Evolutionary conservation across 2,797 vertebrate species (phyloP), one percentile per base, ranked within the genome.

Genomic region (Botia almorhae): DNA sequence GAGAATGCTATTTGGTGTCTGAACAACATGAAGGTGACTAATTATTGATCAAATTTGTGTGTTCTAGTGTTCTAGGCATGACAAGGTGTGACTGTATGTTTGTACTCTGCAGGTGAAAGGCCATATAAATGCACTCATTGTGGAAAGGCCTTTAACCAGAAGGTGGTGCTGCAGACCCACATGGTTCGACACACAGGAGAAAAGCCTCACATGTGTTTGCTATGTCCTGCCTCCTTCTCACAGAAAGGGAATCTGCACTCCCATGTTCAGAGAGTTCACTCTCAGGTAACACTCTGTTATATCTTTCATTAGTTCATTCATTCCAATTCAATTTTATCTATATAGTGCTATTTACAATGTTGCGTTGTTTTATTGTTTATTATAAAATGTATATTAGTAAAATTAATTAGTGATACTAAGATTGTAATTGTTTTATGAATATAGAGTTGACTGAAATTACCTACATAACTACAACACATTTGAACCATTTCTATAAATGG

Each of bases 161-260:
- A 99, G 93, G 98, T 98, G 91, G 98, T 98, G 58, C 92, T 99
- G 90, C 97, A 99, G 92, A 99, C 97, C 17, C 98, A 99, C 88
- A 98, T 98, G 98, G 95, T 97, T 82, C 95, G 97, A 83, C 98
- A 99, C 87, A 99, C 97, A 0, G 98, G 98, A 17, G 98, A 98
- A 91, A 99, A 98, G 84, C 98, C 98, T 36, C 96, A 99, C 17
- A 94, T 98, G 88, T 99, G 98, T 92, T 93, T 95, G 89, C 96
- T 97, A 81, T 99, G 98, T 89, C 97, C 98, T 0, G 98, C 98
- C 0, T 97, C 98, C 74, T 99, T 99, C 89, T 99, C 98, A 74
- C 98, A 99, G 90, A 98, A 98, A 87, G 98, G 98, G 82, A 99
- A 99, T 88, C 94, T 99, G 71, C 97, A 98, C 89, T 98, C 98